Percentiles rank a stretch among this genome's conserved stretches.
Conservation (phyloP, 2,797 vertebrate genomes). For the Lagodon rhomboides region DNA sequence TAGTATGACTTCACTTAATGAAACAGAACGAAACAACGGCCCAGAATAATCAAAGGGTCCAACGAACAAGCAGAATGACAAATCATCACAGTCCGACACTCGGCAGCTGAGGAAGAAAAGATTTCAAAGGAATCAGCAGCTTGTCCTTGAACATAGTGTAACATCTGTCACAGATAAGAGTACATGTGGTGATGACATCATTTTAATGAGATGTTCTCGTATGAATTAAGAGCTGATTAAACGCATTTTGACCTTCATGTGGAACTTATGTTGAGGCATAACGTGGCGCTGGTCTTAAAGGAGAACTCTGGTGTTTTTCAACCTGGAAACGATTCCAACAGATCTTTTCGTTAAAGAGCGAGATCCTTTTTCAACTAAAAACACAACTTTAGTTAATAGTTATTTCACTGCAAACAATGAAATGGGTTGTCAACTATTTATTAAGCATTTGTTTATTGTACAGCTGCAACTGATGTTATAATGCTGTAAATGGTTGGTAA, state of each 20-base stretch:
- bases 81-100: neutral
- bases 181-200: neutral
- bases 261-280: neutral
- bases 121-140: constrained; percentile 11
- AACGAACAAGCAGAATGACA: constrained; percentile 2
- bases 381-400: too few species aligned
- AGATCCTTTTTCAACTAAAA: too few species aligned
- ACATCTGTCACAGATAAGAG: neutral
- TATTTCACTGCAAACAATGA: too few species aligned
- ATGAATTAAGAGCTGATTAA: constrained; percentile 3
- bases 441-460: too few species aligned
- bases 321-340: too few species aligned
- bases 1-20: neutral
- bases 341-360: too few species aligned
- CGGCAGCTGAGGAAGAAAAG: neutral
- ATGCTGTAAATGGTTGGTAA: too few species aligned
- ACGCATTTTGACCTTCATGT: neutral
- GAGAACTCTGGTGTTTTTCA: neutral
- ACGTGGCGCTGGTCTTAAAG: neutral
- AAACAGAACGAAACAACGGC: neutral
- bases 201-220: neutral
- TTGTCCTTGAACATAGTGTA: neutral
- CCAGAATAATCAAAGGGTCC: neutral
- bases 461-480: too few species aligned
- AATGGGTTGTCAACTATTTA: too few species aligned